A percentile compares a stretch with the other conserved stretches of the same genome.
phyloP scores from a whole-genome alignment of 2,888 invertebrate genomes.

The Ceriagrion tenellum region DNA sequence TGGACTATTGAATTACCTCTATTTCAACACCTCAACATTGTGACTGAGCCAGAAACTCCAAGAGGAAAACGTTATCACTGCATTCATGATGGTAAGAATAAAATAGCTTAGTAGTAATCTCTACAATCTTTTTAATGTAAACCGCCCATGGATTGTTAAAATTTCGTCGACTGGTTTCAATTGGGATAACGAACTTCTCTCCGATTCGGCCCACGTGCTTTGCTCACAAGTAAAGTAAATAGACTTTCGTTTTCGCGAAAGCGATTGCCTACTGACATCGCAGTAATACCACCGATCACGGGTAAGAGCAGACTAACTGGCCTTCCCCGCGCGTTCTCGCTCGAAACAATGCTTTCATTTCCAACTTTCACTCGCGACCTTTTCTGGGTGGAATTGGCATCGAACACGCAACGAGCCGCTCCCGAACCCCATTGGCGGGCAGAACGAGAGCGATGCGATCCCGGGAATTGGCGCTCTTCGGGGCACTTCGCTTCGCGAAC shows the following conservation, averaged over 20 bases:
- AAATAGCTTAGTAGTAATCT: no score
- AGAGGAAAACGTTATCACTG: no score
- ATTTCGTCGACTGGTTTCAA: no score
- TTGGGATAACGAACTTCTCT: no score
- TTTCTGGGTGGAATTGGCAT: slow-evolving; percentile 13
- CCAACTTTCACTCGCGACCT: slow-evolving; percentile 16
- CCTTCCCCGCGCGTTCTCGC: background rate
- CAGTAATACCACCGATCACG: background rate
- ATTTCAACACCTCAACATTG: no score
- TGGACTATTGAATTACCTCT: no score
- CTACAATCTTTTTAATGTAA: no score
- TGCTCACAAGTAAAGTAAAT: background rate
- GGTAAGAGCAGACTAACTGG: background rate
- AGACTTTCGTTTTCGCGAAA: background rate
- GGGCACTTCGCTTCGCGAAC: background rate
- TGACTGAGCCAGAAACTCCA: no score
- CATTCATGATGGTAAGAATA: no score
- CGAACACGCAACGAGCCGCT: background rate
- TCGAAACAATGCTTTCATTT: slow-evolving; percentile 32
- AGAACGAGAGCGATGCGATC: background rate
- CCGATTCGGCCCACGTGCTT: background rate
- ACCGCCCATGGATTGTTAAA: no score
- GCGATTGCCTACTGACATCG: background rate
- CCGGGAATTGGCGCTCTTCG: background rate
- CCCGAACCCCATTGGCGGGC: background rate